A percentile compares a stretch with the other conserved stretches of the same genome.
phyloP scores from a whole-genome alignment of 35 echinoderm and acorn worm genomes.

The Lytechinus pictus region DNA sequence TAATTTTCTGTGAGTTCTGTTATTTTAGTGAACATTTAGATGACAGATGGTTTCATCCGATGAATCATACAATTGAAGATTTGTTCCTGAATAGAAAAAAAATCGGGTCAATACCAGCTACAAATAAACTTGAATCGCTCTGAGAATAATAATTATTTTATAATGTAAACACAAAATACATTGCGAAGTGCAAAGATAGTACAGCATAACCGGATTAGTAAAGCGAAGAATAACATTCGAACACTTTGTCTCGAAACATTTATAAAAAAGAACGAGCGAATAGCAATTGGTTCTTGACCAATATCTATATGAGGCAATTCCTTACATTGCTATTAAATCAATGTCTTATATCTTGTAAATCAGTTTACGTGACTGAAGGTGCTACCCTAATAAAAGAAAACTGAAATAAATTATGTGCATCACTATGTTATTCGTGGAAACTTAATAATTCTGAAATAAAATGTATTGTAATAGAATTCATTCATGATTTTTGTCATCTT shows the following conservation, averaged over 20 bases:
- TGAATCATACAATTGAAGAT: neutral
- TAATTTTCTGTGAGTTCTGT: neutral
- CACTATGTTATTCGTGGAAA: too few relatives aligned
- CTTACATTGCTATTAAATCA: too few relatives aligned
- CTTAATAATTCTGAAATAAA: too few relatives aligned
- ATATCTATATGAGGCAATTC: too few relatives aligned
- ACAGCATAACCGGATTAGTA: neutral
- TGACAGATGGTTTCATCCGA: neutral
- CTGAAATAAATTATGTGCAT: too few relatives aligned
- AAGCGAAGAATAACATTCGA: neutral
- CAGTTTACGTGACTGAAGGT: too few relatives aligned
- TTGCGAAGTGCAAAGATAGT: neutral
- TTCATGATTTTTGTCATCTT: too few relatives aligned
- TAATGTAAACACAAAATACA: neutral
- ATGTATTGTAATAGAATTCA: too few relatives aligned
- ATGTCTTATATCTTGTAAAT: too few relatives aligned
- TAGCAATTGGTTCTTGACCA: too few relatives aligned
- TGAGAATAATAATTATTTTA: neutral
- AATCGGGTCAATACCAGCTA: neutral
- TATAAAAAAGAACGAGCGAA: neutral
- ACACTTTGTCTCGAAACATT: neutral
- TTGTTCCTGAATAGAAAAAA: neutral
- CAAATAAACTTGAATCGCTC: neutral
- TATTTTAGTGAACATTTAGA: constrained; percentile 26
- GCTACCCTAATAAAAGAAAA: too few relatives aligned